Conservation (phyloP, 2,797 vertebrate species). For the Gymnothorax reevesii region DNA sequence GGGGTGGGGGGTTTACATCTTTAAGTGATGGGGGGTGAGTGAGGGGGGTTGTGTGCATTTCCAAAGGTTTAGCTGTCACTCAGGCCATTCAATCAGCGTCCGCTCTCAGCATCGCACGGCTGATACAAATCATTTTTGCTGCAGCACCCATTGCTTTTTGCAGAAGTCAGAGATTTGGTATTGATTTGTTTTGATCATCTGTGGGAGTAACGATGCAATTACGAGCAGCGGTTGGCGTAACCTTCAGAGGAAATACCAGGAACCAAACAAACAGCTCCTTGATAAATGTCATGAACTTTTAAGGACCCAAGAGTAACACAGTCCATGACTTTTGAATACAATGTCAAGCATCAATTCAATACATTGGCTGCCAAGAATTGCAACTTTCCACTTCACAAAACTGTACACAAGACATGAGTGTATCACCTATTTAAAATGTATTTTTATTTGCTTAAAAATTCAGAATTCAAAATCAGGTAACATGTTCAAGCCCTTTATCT, state of each 20-base stretch:
- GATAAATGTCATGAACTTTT: slow-evolving; percentile 41
- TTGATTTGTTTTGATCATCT: slow-evolving; percentile 33
- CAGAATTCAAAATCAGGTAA: neutral
- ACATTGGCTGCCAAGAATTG: neutral
- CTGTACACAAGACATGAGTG: neutral
- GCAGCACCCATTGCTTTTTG: neutral
- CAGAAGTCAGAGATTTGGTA: slow-evolving; percentile 28
- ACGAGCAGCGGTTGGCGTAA: slow-evolving; percentile 27
- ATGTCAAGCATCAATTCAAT: slow-evolving; percentile 24
- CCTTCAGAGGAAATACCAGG: slow-evolving; percentile 37
- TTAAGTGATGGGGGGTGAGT: neutral
- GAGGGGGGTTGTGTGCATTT: neutral
- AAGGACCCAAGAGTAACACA: slow-evolving; percentile 25
- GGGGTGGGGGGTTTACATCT: too few relatives aligned
- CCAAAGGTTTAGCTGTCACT: neutral
- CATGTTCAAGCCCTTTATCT: too few relatives aligned
- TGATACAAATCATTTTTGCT: slow-evolving; percentile 1
- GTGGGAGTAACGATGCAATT: slow-evolving; percentile 33
- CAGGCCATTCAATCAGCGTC: slow-evolving; percentile 5
- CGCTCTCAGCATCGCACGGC: neutral
- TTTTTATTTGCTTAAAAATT: neutral
- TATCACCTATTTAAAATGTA: neutral
- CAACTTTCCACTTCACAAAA: neutral
- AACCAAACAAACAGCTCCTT: slow-evolving; percentile 14
- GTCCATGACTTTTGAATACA: slow-evolving; percentile 18